Conservation (phyloP, 2,888 invertebrate genomes). For the Micoletzkya japonica region DNA sequence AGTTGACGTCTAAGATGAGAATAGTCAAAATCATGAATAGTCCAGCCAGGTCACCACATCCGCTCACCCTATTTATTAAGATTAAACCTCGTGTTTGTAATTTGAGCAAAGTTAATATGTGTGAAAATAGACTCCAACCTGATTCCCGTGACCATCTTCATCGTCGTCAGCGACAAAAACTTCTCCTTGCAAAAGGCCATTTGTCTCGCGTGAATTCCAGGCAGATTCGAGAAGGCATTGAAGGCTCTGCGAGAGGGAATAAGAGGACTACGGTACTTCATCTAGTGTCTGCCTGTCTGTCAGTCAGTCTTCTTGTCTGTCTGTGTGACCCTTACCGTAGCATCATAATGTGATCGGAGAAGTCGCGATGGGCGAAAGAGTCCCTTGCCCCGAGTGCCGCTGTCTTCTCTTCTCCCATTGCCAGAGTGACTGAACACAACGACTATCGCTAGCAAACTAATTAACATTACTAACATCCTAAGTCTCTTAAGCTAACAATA, state of each 20-base stretch:
- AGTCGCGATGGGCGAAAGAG: conserved; percentile 76
- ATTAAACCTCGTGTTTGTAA: not conserved
- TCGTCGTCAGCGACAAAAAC: conserved; percentile 78
- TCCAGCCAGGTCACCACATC: not conserved
- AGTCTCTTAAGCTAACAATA: not conserved
- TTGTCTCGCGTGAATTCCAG: not conserved
- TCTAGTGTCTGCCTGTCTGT: not conserved
- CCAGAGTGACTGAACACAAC: conserved; percentile 70
- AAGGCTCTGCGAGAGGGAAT: conserved; percentile 6
- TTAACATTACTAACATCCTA: not conserved
- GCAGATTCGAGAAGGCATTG: conserved; percentile 2
- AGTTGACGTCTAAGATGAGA: conserved; percentile 44
- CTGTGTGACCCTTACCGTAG: conserved; percentile 68
- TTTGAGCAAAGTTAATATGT: too few relatives aligned
- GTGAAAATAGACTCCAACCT: conserved; percentile 70
- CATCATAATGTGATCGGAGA: conserved; percentile 87
- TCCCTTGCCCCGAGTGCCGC: conserved; percentile 74
- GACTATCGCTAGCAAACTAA: not conserved
- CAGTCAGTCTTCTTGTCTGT: too few relatives aligned
- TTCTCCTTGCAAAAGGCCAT: conserved; percentile 74
- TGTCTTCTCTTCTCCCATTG: conserved; percentile 73
- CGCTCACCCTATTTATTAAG: not conserved
- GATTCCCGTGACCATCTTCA: conserved; percentile 87
- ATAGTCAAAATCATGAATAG: not conserved
- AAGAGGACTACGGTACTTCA: not conserved